Conservation (phyloP, 2,113 vertebrate species). For the Hyperoodon ampullatus region DNA sequence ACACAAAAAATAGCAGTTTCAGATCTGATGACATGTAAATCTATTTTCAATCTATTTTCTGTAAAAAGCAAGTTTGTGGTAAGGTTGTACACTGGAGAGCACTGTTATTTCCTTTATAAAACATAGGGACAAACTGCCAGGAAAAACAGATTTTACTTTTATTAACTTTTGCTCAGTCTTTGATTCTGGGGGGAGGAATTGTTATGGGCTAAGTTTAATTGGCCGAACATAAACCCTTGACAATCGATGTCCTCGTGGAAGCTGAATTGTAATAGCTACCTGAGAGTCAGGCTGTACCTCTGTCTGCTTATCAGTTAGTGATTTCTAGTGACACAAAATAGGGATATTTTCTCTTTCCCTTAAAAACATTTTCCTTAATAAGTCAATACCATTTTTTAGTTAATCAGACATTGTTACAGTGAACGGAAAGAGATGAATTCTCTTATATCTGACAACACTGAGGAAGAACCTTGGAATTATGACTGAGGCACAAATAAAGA, state of each 20-base stretch:
- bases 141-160: slow-evolving; percentile 53
- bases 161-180: slow-evolving; percentile 50
- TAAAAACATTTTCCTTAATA: slow-evolving; percentile 13
- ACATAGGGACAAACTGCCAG: not conserved
- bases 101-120: not conserved
- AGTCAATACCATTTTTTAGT: not conserved
- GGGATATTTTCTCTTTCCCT: not conserved
- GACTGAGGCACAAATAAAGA: not conserved
- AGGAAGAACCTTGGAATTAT: slow-evolving; percentile 6
- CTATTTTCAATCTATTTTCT: not conserved
- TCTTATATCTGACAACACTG: not conserved
- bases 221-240: not conserved
- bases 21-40: not conserved
- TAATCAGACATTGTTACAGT: not conserved
- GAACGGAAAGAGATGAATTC: not conserved
- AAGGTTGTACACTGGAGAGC: not conserved
- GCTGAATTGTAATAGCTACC: not conserved
- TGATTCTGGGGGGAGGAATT: slow-evolving; percentile 19
- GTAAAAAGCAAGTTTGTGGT: not conserved
- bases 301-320: no score
- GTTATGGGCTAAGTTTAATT: slow-evolving; percentile 3
- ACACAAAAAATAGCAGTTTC: not conserved
- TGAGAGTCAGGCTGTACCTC: not conserved
- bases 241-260: not conserved
- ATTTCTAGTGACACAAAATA: no score